A percentile compares a stretch with the other conserved stretches of the same genome.
Evolutionary conservation across 2,113 vertebrate species (phyloP).

Genomic region (Cyprinodon tularosa): DNA sequence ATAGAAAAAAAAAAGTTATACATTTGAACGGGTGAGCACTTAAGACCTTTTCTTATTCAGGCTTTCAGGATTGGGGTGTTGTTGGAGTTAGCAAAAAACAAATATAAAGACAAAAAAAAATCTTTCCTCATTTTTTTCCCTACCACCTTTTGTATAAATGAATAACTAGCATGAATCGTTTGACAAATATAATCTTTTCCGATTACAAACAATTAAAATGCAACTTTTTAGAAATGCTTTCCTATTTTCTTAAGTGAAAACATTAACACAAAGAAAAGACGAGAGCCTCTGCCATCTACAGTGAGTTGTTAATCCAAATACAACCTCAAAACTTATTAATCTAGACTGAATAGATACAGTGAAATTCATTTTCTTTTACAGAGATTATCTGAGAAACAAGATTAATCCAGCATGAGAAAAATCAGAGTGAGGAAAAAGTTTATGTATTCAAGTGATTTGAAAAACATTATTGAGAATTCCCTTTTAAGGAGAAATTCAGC

Average conservation of each 20-base stretch:
- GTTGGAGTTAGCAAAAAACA: no score
- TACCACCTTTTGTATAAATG: no score
- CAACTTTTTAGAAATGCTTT: background rate
- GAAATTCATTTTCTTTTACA: background rate
- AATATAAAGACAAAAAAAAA: no score
- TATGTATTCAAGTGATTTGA: no score
- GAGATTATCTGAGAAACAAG: slow-evolving; percentile 34
- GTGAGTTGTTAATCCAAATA: background rate
- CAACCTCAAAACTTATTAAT: background rate
- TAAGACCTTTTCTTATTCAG: no score
- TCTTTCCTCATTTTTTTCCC: no score
- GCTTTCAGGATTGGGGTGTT: no score
- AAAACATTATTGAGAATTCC: background rate
- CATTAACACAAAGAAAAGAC: background rate
- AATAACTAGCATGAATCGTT: background rate
- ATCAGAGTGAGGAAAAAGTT: background rate
- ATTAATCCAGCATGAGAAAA: background rate
- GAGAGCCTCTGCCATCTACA: background rate
- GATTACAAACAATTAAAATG: background rate
- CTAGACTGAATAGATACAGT: slow-evolving; percentile 30
- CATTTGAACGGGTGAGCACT: background rate
- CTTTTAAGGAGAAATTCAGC: background rate
- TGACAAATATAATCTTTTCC: background rate
- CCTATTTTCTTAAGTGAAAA: background rate
- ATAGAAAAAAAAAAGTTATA: background rate